Evolutionary conservation across 2,113 vertebrate species (phyloP).

Genomic region (Cavia porcellus): DNA sequence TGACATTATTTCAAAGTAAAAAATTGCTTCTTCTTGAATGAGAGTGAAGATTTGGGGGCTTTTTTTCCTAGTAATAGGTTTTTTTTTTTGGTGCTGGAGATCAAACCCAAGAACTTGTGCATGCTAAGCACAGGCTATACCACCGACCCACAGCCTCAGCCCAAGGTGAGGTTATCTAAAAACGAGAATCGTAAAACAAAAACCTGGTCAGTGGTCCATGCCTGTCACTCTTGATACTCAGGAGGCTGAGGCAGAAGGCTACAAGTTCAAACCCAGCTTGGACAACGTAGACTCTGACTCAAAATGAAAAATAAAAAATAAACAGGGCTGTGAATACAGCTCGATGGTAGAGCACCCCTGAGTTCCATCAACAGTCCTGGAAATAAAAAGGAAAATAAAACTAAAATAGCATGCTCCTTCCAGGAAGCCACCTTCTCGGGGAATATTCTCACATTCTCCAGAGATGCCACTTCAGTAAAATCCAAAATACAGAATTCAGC

Average conservation of each 20-base stretch:
- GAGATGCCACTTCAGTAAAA: slow-evolving; percentile 79
- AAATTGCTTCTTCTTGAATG: slow-evolving; percentile 78
- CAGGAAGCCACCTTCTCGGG: slow-evolving; percentile 85
- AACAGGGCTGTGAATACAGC: neutral
- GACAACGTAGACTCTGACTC: neutral
- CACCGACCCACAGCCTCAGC: neutral
- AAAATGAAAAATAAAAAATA: neutral
- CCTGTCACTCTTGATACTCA: neutral
- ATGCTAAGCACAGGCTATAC: too few relatives aligned
- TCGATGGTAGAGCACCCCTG: neutral
- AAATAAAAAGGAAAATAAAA: neutral
- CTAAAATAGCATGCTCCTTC: slow-evolving; percentile 69
- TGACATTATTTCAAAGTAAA: slow-evolving; percentile 83
- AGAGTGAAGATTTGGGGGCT: neutral
- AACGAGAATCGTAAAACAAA: neutral
- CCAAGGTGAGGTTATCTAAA: neutral
- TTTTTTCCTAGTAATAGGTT: neutral
- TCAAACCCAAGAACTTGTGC: neutral
- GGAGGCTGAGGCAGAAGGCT: neutral
- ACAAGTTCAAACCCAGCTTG: neutral
- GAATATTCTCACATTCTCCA: slow-evolving; percentile 86
- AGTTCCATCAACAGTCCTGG: neutral
- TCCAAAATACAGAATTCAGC: slow-evolving; percentile 83
- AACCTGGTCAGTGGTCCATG: neutral
- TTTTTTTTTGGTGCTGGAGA: neutral